Base-by-base conservation (phyloP, 2,797 vertebrate genomes). In the Sternotherus odoratus region DNA sequence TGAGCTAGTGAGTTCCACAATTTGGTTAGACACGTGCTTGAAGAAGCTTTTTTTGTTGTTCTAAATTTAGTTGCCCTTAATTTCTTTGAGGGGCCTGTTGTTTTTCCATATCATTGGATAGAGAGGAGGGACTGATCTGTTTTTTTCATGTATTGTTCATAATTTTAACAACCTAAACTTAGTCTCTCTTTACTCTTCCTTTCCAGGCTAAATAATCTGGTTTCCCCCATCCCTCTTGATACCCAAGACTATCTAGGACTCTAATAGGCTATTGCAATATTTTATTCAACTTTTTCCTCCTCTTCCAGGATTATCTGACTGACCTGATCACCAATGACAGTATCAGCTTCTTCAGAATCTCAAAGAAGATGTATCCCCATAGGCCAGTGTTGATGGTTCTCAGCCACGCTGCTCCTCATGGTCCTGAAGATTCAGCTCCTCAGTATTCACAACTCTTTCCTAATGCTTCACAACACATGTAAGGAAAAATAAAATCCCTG, bases 381-480 rank as follows among this genome's bases (percentile, higher is more conserved):
- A 97, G 99, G 12, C 99, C 99, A 0, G 98, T 99, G 2, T 92
- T 99, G 93, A 99, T 99, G 99, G 99, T 99, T 85, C 97, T 99
- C 97, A 99, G 99, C 95, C 99, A 99, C 5, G 99, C 99, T 0
- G 99, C 99, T 2, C 99, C 99, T 33, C 99, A 99, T 0, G 99
- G 99, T 53, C 99, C 99, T 0, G 99, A 99, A 85, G 99, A 99
- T 96, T 98, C 99, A 0, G 99, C 99, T 0, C 99, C 99, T 5
- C 99, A 99, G 92, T 99, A 99, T 96, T 99, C 99, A 28, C 97
- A 97, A 12, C 98, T 99, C 93, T 99, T 99, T 97, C 98, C 98
- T 95, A 99, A 99, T 6, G 99, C 99, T 0, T 99, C 99, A 1
- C 99, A 99, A 92, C 99, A 99, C 98, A 99, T 99, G 99, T 99